A percentile compares a stretch with the other conserved stretches of the same genome.
Conservation (phyloP, 1,140 invertebrate species). For the Scaptomyza graminum region DNA sequence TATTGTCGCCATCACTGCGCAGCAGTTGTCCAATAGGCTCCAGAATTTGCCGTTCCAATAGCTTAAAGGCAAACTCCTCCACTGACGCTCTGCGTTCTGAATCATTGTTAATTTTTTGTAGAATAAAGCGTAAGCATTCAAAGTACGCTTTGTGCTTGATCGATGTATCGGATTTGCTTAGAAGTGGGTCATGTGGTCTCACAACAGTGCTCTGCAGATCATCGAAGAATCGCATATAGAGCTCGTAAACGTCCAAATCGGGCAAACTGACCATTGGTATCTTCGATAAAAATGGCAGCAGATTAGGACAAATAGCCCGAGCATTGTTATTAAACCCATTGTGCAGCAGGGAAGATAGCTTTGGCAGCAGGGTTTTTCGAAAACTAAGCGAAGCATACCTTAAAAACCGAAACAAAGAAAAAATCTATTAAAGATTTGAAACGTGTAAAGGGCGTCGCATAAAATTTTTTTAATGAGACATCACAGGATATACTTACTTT, state of each 20-base stretch:
- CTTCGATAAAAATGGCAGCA: constrained; percentile 90
- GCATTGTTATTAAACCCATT: constrained; percentile 90
- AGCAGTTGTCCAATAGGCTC: constrained; percentile 84
- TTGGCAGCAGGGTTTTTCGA: constrained; percentile 89
- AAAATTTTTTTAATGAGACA: too few species aligned
- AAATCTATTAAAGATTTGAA: too few species aligned
- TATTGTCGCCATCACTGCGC: constrained; percentile 72
- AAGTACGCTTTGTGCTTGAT: constrained; percentile 87
- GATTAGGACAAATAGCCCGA: constrained; percentile 88
- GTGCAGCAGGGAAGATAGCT: constrained; percentile 88
- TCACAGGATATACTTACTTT: too few species aligned
- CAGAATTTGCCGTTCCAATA: constrained; percentile 84
- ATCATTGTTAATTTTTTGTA: constrained; percentile 82
- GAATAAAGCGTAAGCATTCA: constrained; percentile 89
- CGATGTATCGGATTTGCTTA: constrained; percentile 85
- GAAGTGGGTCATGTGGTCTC: constrained; percentile 46
- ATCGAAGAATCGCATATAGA: constrained; percentile 89
- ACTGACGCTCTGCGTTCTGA: constrained; percentile 9
- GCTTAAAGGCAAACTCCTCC: constrained; percentile 38
- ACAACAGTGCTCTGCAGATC: constrained; percentile 84
- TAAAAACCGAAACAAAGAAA: constrained; percentile 62
- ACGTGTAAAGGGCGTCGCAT: too few species aligned
- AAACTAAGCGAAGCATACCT: constrained; percentile 89
- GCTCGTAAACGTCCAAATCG: constrained; percentile 83
- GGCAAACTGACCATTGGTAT: constrained; percentile 84